Conservation (phyloP, 2,113 vertebrate genomes). For the Gnathochromis pfefferi region DNA sequence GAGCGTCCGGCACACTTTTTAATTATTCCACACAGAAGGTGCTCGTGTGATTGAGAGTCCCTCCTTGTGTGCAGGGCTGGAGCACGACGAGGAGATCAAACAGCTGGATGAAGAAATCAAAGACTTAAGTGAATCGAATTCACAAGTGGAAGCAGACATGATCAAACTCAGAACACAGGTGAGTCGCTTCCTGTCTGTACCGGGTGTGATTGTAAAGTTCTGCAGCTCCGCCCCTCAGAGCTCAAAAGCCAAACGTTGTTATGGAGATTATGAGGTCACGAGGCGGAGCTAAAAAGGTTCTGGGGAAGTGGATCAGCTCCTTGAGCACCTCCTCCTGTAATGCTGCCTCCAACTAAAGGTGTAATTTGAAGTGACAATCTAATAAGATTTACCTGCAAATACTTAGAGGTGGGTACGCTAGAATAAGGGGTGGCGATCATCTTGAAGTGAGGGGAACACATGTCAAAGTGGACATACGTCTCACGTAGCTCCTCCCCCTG, state of each 20-base stretch:
- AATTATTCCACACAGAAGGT: not conserved
- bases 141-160: slow-evolving; percentile 98
- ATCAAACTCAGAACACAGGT: slow-evolving; percentile 99
- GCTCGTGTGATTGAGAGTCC: not conserved
- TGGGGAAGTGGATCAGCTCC: not conserved
- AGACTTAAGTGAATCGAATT: slow-evolving; percentile 96
- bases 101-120: slow-evolving; percentile 99
- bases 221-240: not conserved
- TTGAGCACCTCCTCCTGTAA: not conserved
- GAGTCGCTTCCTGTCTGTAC: slow-evolving; percentile 17
- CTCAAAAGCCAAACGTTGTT: not conserved
- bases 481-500: not conserved
- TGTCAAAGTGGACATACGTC: not conserved
- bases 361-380: not conserved
- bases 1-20: not conserved
- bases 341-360: rapidly evolving
- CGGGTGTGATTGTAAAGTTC: rapidly evolving
- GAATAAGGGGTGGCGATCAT: not conserved
- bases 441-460: not conserved
- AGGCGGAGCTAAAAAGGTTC: not conserved
- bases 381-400: not conserved
- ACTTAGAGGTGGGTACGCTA: not conserved
- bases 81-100: slow-evolving; percentile 96
- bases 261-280: not conserved
- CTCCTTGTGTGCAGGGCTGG: slow-evolving; percentile 76